Evolutionary conservation across 2,797 vertebrate genomes (phyloP), one percentile per base, ranked within the genome.

Genomic region (Anguilla pacifica): DNA sequence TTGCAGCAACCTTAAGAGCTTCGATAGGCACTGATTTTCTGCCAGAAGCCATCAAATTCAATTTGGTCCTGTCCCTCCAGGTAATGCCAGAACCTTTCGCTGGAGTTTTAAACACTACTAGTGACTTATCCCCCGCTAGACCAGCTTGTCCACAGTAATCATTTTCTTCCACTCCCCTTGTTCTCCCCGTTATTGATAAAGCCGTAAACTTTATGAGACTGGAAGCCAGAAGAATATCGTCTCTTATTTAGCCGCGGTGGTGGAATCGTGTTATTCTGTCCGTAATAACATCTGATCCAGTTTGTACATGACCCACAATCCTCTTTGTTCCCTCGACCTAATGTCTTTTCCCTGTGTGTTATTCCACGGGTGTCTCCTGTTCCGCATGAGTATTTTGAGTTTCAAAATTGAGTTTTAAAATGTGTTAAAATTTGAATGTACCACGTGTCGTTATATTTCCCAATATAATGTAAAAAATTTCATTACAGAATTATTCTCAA

Each of bases 1-100:
- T 93, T 1, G 92, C 91, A 46, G 91, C 85, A 90, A 87, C 92
- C 94, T 94, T 92, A 72, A 93, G 91, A 93, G 91, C 91, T 92
- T 95, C 94, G 93, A 90, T 93, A 91, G 93, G 91, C 94, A 97
- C 96, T 96, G 97, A 98, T 98, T 98, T 97, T 97, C 97, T 97
- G 97, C 96, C 97, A 97, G 94, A 94, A 95, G 93, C 94, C 95
- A 96, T 97, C 95, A 96, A 94, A 95, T 96, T 97, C 96, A 97
- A 96, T 96, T 94, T 94, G 86, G 72, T 92, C 90, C 91, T 93
- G 92, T 92, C 89, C 92, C 92, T 93, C 92, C 91, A 95, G 95
- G 96, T 96, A 97, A 96, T 89, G 90, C 94, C 95, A 95, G 94
- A 96, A 96, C 95, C 96, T 96, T 97, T 97, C 96, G 96, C 96